Base-by-base conservation (phyloP, 2,888 invertebrate species). In the Xestia c-nigrum region DNA sequence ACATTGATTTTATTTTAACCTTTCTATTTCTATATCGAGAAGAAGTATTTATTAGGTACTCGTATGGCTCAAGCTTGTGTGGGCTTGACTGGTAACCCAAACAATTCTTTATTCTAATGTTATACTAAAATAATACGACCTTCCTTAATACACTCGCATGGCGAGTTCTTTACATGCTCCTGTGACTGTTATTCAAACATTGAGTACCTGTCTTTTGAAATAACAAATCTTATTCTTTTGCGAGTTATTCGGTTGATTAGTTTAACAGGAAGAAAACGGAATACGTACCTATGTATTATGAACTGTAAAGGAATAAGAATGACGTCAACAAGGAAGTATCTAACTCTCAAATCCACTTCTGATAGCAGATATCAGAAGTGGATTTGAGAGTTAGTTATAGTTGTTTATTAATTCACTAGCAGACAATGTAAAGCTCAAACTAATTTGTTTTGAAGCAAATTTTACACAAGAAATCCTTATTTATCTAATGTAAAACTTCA, bases 81-180 rank as follows among this genome's bases (percentile, higher is more conserved):
- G 31, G n/a, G 81, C 14, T 69, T 69, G 52, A 43, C 65, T 47
- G 52, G n/a, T 24, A 40, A 52, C 64, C 55, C n/a, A 61, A 57
- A 80, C 19, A 52, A 55, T 66, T 69, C 40, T 52, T 69, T 50
- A 75, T 81, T 59, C 46, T 24, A 61, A 80, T 50, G 59, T 50
- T 55, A 24, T 70, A 80, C 77, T 70, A 80, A 80, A 80, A 82
- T 76, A 76, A 76, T 55, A 80, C 59, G 82, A 47, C 65, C 57
- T 55, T 76, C 47, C 19, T 55, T 70, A 82, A 61, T 59, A 81
- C 19, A 52, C 55, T 69, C 38, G 40, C 50, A 65, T 81, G 64
- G 47, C 19, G 66, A 80, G 52, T 66, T 47, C 72, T 66, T 61
- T 52, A 80, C 40, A 52, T 40, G 31, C 46, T 40, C 40, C 14